A percentile compares a stretch with the other conserved stretches of the same genome.
Evolutionary conservation across 2,797 vertebrate genomes (phyloP).

Genomic region (Leptoclinus maculatus): DNA sequence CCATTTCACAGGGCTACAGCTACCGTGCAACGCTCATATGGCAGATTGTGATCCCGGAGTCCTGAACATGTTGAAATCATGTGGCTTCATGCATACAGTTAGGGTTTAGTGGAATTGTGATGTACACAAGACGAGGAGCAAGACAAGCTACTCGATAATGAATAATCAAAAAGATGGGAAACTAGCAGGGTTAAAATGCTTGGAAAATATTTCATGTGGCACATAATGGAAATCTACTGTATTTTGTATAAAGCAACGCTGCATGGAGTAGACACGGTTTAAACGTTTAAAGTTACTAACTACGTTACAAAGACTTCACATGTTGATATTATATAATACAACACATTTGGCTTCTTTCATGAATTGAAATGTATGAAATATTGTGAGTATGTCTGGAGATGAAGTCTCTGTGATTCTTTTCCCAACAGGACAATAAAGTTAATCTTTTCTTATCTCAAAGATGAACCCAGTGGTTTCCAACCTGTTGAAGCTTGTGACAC

Average conservation of each 20-base stretch:
- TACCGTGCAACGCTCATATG: constrained; percentile 14
- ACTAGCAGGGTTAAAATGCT: constrained; percentile 19
- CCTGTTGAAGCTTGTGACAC: too few relatives aligned
- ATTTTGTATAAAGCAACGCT: background rate
- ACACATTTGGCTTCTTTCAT: too few relatives aligned
- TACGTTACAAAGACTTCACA: background rate
- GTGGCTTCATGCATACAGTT: constrained; percentile 4
- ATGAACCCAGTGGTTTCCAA: too few relatives aligned
- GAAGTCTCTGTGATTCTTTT: background rate
- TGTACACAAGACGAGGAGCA: constrained; percentile 16
- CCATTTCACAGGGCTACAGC: constrained; percentile 48
- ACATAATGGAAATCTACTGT: constrained; percentile 23
- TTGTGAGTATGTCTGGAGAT: background rate
- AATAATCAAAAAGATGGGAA: constrained; percentile 57
- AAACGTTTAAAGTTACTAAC: background rate
- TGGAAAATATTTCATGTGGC: constrained; percentile 12
- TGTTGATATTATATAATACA: background rate
- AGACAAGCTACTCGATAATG: constrained; percentile 16
- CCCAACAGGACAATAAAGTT: too few relatives aligned
- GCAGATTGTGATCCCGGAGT: constrained; percentile 36
- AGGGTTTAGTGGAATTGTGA: constrained; percentile 42
- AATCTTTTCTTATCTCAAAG: too few relatives aligned
- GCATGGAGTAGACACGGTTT: background rate
- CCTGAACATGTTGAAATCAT: constrained; percentile 13
- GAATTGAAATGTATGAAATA: too few relatives aligned